phyloP scores from a whole-genome alignment of 2,113 vertebrate genomes.

The Odontesthes bonariensis region DNA sequence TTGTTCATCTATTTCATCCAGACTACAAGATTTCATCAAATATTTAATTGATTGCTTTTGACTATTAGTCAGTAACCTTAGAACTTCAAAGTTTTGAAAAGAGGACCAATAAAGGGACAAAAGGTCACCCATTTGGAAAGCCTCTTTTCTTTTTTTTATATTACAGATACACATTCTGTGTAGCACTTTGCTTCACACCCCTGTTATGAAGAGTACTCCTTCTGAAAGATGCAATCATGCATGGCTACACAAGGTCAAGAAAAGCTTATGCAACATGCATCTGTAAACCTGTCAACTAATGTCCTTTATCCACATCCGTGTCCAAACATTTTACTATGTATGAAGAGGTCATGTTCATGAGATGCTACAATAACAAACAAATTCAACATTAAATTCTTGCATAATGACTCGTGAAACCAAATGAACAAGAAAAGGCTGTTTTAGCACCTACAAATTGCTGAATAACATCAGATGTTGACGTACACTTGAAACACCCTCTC shows the following conservation, averaged over 20 bases:
- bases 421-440: neutral
- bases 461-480: constrained; percentile 22
- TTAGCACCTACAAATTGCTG: constrained; percentile 12
- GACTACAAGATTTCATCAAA: constrained; percentile 5
- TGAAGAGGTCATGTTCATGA: constrained; percentile 51
- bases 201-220: constrained; percentile 22
- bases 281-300: constrained; percentile 31
- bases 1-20: neutral
- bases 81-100: neutral
- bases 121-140: neutral
- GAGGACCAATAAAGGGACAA: neutral
- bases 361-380: constrained; percentile 1
- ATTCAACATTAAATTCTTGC: constrained; percentile 4
- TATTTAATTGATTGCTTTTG: neutral
- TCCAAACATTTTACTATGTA: constrained; percentile 25
- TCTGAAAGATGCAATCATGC: constrained; percentile 42
- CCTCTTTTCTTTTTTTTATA: neutral
- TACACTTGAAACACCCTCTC: constrained; percentile 42
- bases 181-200: constrained; percentile 1
- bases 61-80: neutral
- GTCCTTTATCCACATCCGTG: constrained; percentile 42
- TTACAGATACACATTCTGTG: constrained; percentile 8
- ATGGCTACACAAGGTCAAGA: constrained; percentile 52
- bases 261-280: constrained; percentile 55
- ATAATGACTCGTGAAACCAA: neutral